Evolutionary conservation across 2,113 vertebrate species (phyloP).

Genomic region (Antechinus stuartii): DNA sequence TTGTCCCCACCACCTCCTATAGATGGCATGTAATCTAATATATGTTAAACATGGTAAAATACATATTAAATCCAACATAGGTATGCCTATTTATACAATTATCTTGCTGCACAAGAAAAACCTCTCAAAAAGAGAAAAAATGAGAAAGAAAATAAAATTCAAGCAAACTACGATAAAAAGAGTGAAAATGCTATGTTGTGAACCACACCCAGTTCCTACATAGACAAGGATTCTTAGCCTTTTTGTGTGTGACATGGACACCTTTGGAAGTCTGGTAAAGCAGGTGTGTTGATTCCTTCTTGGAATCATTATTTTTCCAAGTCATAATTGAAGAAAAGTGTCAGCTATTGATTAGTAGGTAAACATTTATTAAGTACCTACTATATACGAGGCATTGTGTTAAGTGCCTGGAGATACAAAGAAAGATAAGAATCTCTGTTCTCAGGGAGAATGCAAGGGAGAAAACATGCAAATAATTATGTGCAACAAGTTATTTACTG

Average conservation of each 20-base stretch:
- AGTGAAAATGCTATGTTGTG: too few relatives aligned
- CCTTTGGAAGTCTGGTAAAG: conserved; percentile 3
- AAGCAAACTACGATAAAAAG: too few relatives aligned
- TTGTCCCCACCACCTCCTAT: too few relatives aligned
- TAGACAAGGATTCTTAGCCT: not conserved
- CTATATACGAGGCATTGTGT: not conserved
- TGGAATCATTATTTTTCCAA: not conserved
- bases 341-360: not conserved
- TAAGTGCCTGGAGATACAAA: not conserved
- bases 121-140: too few relatives aligned
- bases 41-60: too few relatives aligned
- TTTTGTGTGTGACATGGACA: not conserved
- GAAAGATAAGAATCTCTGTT: not conserved
- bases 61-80: too few relatives aligned
- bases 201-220: too few relatives aligned
- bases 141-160: too few relatives aligned
- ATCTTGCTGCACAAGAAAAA: too few relatives aligned
- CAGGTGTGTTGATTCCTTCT: not conserved
- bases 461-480: not conserved
- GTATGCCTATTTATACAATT: too few relatives aligned
- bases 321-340: not conserved
- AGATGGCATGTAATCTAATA: too few relatives aligned
- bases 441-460: not conserved
- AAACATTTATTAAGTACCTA: not conserved
- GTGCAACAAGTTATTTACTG: not conserved